Evolutionary conservation across 1,140 invertebrate genomes (phyloP), one percentile per base, ranked within the genome.

Genomic region (Caenorhabditis inopinata): DNA sequence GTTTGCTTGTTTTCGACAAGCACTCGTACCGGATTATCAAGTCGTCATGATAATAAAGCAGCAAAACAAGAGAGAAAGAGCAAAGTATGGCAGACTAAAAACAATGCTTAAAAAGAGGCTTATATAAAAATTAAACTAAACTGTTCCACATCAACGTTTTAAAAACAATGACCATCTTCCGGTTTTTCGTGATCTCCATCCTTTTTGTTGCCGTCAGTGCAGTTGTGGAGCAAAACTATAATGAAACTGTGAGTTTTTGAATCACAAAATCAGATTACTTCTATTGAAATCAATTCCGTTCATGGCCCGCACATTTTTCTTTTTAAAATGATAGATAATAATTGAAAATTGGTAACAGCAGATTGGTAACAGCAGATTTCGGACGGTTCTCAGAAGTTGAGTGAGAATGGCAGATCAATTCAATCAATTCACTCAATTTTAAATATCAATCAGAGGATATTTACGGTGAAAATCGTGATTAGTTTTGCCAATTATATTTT

Each of bases 71-170:
- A 38, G 6, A 68, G 27, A 2, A 12, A 38, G 58, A 68, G 58
- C 58, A 68, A 68, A 68, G 32, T 38, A 38, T 38, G 29, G 35
- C 58, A 68, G 21, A 62, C n/a, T 7, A 62, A 62, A 62, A 68
- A 68, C 58, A 68, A 21, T 5, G 7, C n/a, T 68, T 68, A 68
- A 29, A 68, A 38, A 32, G 0, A 1, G 16, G 3, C 53, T 35
- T 16, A 32, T 16, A 21, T 62, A 62, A 16, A 62, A n/a, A 29
- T 21, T 12, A 42, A 14, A 42, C 25, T 42, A 25, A 58, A 58
- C 14, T 23, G 25, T 58, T 32, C 6, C 9, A 51, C 5, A 7
- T 25, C 21, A 51, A 51, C 23, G 5, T 51, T 23, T 7, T 51
- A 7, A 42, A 14, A 42, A 42, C 38, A 7, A 42, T 68, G 58